Base-by-base conservation (phyloP, 2,888 invertebrate genomes). In the Oscheius onirici region DNA sequence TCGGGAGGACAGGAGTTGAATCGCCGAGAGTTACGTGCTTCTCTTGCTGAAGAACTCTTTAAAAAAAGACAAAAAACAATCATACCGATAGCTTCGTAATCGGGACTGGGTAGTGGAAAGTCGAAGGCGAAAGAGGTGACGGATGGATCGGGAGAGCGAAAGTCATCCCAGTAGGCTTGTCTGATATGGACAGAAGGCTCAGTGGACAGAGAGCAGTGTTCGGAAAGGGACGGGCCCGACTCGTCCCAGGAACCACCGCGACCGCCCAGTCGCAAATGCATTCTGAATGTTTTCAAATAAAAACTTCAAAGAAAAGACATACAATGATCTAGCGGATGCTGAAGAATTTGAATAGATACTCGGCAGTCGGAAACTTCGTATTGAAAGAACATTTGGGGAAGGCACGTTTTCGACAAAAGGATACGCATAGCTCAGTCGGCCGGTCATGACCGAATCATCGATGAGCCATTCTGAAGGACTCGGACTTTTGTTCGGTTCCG, bases 151-250 rank as follows among this genome's bases (percentile, higher is more conserved):
- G 85, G 86, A n/a, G 86, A 86, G 26, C 77, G 78, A 74, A 75
- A 83, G 40, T 82, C 78, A 63, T 81, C 84, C 78, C 78, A 81
- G 73, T 81, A 81, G 43, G 77, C 76, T 76, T 80, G 76, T 75
- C 80, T 71, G 73, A 79, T 71, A 73, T 83, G 79, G 65, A 86
- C 84, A 1, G 84, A 84, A 26, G 86, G 85, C 71, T 84, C 81
- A 3, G 86, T 86, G 11, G 84, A 83, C 8, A 85, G 74, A 49
- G 83, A 83, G 69, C 86, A 85, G 67, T 82, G 83, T 67, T 82
- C 76, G 28, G 86, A 84, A 13, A 84, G 77, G 20, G 78, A 73
- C 26, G 85, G 86, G 54, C 86, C 83, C 55, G 82, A 81, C 66
- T 84, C 84, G 70, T 77, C 77, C 81, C 79, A 83, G 24, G 83